Percentiles rank a stretch among this genome's conserved stretches.
These are phyloP conservation scores for chimpanzee (Pan troglodytes) DNA, from an alignment of 2,113 vertebrate genomes.

Conservation along the genomic window NHGRI_mPanTro3-v2.1_pri NC_072404.2:127880501-127881000, in stretches of 20 bases:
- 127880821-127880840: constrained; percentile 47
- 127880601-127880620: constrained; percentile 66
- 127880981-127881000: too few species aligned
- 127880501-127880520: constrained; percentile 72
- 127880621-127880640: constrained; percentile 77
- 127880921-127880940: too few species aligned
- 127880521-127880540: constrained; percentile 21
- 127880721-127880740: constrained; percentile 1
- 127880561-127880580: constrained; percentile 77
- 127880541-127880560: constrained; percentile 77
- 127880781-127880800: background rate
- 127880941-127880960: too few species aligned
- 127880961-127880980: too few species aligned
- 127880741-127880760: background rate
- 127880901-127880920: too few species aligned
- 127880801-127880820: constrained; percentile 14
- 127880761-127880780: background rate
- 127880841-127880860: constrained; percentile 40
- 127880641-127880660: constrained; percentile 74
- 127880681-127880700: constrained; percentile 73
- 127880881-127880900: constrained; percentile 55
- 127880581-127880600: constrained; percentile 73
- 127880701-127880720: constrained; percentile 59
- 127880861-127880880: constrained; percentile 49
- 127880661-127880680: constrained; percentile 67